Evolutionary conservation across 2,888 invertebrate genomes (phyloP), one percentile per base, ranked within the genome.

Genomic region (Drosophila affinis): DNA sequence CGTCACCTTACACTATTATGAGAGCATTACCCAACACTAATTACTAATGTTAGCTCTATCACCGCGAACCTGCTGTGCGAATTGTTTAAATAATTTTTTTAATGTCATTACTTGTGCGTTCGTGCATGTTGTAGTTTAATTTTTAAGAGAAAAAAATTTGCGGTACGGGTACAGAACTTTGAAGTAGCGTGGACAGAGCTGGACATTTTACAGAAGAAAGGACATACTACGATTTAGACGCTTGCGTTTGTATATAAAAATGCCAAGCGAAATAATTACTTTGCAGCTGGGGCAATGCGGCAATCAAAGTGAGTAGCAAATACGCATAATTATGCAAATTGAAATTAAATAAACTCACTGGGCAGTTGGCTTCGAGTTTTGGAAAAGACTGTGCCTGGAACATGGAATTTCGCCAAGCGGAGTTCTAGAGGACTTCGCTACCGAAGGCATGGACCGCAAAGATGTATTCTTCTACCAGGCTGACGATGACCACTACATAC

Each of bases 401-500:
- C 99, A 99, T 93, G 99, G 98, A 1, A 99, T 99, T 85, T 98
- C 97, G 87, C 97, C 98, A 1, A 98, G 97, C 91, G 99, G 99
- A n/a, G 98, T 98, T 69, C 93, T 99, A 67, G 98, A 98, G 91
- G 97, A 98, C 81, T 91, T 91, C 48, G 98, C 98, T 0, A 97
- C 97, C 1, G 98, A 98, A 90, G 98, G 98, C 12, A 95, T 96
- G 3, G 99, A 99, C 91, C 94, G 99, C 61, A 99, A 99, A 93
- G 99, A 99, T 94, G 99, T 99, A 4, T 99, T 99, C 92, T 99
- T 99, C 91, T 99, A 99, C 92, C 98, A 99, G 93, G 99, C 99
- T 0, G 99, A 99, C 92, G 99, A 99, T 93, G 98, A 99, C 88
- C 99, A 99, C 91, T 99, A 99, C 92, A 99, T 99, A 87, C 99